Conservation (phyloP, 2,113 vertebrate genomes). For the Mixornis gularis region DNA sequence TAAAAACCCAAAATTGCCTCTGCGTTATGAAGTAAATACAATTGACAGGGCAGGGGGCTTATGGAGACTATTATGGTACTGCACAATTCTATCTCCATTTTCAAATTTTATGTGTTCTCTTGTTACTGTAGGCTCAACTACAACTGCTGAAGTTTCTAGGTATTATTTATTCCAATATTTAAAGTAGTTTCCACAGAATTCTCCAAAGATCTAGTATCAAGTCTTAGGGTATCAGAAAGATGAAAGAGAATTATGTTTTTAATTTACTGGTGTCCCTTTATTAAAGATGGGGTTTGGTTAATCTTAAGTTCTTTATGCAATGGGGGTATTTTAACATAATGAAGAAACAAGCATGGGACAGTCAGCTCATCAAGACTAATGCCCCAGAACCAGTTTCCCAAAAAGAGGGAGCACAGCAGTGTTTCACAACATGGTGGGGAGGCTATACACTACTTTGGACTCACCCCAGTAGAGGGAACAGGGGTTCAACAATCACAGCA, state of each 20-base stretch:
- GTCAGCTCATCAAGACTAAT: slow-evolving; percentile 1
- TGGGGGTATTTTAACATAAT: slow-evolving; percentile 1
- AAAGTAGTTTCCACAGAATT: not conserved
- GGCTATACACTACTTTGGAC: not conserved
- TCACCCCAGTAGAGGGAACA: not conserved
- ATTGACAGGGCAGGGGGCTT: not conserved
- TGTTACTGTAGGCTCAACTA: not conserved
- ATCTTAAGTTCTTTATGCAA: not conserved
- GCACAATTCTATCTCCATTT: not conserved
- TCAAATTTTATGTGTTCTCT: not conserved
- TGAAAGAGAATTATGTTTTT: not conserved
- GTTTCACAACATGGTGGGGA: not conserved
- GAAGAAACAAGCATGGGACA: slow-evolving; percentile 6
- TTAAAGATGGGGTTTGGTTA: not conserved
- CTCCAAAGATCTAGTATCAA: not conserved
- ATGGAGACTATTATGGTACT: not conserved
- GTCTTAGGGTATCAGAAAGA: not conserved
- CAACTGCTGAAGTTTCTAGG: not conserved
- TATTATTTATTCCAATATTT: not conserved
- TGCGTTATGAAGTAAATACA: not conserved
- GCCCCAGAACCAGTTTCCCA: slow-evolving; percentile 44
- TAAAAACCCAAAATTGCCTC: not conserved
- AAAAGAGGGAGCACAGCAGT: not conserved
- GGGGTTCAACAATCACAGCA: not conserved
- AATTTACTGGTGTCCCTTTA: not conserved